These are phyloP conservation scores for Nephrotoma flavescens DNA, from an alignment of 2,888 invertebrate species.

Conservation along the genomic window DNA sequence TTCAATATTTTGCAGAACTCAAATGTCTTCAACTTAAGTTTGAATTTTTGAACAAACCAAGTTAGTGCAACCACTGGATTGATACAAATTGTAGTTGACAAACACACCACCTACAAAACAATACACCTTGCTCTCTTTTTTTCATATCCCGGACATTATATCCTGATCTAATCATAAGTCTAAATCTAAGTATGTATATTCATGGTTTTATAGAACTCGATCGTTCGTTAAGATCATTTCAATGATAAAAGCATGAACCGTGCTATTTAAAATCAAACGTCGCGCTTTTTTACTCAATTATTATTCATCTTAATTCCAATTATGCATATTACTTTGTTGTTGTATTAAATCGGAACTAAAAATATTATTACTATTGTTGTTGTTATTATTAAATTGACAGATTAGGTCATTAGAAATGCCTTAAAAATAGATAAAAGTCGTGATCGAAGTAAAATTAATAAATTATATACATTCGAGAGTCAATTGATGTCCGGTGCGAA, in stretches of 20 bases:
- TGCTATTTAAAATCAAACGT: background rate
- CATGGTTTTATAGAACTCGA: background rate
- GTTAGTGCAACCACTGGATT: too few relatives aligned
- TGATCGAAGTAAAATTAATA: background rate
- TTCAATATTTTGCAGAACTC: too few relatives aligned
- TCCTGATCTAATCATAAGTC: background rate
- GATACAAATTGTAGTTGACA: too few relatives aligned
- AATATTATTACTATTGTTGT: background rate
- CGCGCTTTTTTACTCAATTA: background rate
- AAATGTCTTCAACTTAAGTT: too few relatives aligned
- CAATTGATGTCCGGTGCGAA: background rate
- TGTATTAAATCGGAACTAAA: background rate
- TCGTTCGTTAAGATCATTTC: background rate
- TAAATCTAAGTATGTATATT: background rate
- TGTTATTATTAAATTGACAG: background rate
- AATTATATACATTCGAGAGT: background rate
- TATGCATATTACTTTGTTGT: background rate
- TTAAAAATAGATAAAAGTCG: background rate
- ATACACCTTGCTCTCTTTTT: too few relatives aligned
- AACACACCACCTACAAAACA: too few relatives aligned
- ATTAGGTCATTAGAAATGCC: background rate
- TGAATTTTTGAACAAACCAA: too few relatives aligned
- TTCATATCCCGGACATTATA: background rate
- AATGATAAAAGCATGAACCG: background rate
- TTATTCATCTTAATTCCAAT: background rate